Evolutionary conservation across 2,888 invertebrate species (phyloP).

Genomic region (Hirtodrosophila trivittata): DNA sequence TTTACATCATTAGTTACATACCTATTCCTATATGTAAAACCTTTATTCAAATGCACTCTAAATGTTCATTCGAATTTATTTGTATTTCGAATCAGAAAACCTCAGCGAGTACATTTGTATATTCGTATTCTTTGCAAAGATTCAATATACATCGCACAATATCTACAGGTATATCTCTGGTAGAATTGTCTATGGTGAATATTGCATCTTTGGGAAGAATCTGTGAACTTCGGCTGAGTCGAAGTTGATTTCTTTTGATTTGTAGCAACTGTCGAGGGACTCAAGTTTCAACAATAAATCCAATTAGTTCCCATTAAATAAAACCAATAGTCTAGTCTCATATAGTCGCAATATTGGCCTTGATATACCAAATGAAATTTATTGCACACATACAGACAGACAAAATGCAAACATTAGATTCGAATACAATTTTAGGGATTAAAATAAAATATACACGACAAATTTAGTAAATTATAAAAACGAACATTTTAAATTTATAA

Average conservation of each 20-base stretch:
- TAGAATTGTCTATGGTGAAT: no score
- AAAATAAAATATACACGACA: constrained; percentile 66
- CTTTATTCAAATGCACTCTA: constrained; percentile 59
- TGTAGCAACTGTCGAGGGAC: constrained; percentile 70
- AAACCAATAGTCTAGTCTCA: no score
- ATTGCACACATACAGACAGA: constrained; percentile 51
- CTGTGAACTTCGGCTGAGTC: constrained; percentile 53
- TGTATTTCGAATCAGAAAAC: constrained; percentile 26
- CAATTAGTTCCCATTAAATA: constrained; percentile 53
- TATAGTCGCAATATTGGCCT: constrained; percentile 43
- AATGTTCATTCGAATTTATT: constrained; percentile 66
- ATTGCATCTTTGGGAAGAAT: no score
- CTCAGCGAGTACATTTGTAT: no score
- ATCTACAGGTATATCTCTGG: constrained; percentile 5
- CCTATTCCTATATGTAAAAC: constrained; percentile 26
- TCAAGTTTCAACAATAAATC: constrained; percentile 73
- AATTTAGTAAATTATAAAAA: constrained; percentile 29
- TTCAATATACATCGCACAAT: constrained; percentile 5
- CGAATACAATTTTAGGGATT: constrained; percentile 64
- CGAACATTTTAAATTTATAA: constrained; percentile 48
- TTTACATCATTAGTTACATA: no score
- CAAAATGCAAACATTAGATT: constrained; percentile 43
- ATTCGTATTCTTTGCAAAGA: constrained; percentile 1
- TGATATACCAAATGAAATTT: constrained; percentile 33
- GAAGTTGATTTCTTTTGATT: constrained; percentile 43